phyloP scores from a whole-genome alignment of 2,113 vertebrate genomes.

The Lepus timidus region DNA sequence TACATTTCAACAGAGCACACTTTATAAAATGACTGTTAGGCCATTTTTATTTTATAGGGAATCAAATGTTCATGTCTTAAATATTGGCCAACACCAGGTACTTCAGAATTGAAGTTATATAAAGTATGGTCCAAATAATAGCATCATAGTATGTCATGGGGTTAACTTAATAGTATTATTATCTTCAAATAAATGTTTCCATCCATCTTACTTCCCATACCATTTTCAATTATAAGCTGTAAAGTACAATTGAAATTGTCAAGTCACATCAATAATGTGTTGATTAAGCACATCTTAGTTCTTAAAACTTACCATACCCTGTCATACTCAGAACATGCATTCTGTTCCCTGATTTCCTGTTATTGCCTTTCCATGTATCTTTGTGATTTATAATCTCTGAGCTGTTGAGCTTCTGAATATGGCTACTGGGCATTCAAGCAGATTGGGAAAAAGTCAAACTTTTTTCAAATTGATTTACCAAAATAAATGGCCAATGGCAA shows the following conservation, averaged over 20 bases:
- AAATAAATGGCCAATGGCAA: conserved; percentile 22
- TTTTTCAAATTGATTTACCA: conserved; percentile 47
- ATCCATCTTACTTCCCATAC: neutral
- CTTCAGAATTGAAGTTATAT: conserved; percentile 44
- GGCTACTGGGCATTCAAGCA: conserved; percentile 28
- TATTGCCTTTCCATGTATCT: conserved; percentile 23
- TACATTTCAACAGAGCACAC: conserved; percentile 49
- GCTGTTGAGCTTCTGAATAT: conserved; percentile 17
- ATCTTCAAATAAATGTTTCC: conserved; percentile 69
- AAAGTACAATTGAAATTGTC: conserved; percentile 63
- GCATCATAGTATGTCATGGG: neutral
- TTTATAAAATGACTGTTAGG: conserved; percentile 66
- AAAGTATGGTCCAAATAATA: conserved; percentile 61
- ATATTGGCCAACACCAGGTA: conserved; percentile 58
- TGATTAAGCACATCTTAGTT: conserved; percentile 45
- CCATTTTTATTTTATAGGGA: conserved; percentile 64
- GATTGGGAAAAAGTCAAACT: conserved; percentile 23
- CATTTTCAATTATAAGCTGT: conserved; percentile 66
- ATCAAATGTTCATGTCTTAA: conserved; percentile 65
- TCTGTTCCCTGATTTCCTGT: conserved; percentile 46
- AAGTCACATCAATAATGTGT: conserved; percentile 57
- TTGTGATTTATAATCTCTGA: conserved; percentile 54
- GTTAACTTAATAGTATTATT: conserved; percentile 59
- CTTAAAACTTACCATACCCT: conserved; percentile 18
- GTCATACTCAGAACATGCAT: neutral